Base-by-base conservation (phyloP, 2,113 vertebrate genomes). In the Platysteira castanea region DNA sequence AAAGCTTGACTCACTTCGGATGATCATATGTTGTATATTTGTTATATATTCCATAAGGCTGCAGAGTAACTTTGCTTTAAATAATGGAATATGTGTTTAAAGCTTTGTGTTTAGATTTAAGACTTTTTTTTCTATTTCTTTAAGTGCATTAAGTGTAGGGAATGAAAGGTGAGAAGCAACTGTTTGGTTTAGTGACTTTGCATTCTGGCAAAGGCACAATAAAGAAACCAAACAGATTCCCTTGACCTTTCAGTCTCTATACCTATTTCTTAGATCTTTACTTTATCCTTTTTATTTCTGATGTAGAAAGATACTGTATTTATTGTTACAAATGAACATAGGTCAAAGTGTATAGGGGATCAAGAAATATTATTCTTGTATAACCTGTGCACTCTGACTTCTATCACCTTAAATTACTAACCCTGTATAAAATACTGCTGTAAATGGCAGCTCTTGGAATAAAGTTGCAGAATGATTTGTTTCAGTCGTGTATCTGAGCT, bases 21-120 rank as follows among this genome's bases (percentile, higher is more conserved):
- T 92, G 90, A 98, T 97, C 96, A 96, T 97, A 89, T 82, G 92
- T 97, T 97, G 96, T 98, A 67, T 98, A 98, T 97, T 96, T 97
- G 95, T 98, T 97, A 98, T 97, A 97, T 98, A 98, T 99, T 99
- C 99, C 99, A 99, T 99, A 99, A 99, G 99, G 99, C 99, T 99
- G 99, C 99, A 99, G 99, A 98, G 98, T 98, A 99, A 98, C 98
- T 98, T 98, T 95, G 98, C 99, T 99, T 99, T 98, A 98, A 98
- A 98, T 97, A 98, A 98, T 98, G 94, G 95, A 97, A 97, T 97
- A 98, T 95, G 96, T 98, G 97, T 98, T 98, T 97, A 99, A 98
- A 98, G 41, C 99, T 41, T 41, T 41, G 41, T 41, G 41, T 41
- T 41, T 41, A 13, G 97, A 97, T 98, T 98, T 98, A 39, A 39